phyloP scores from a whole-genome alignment of 1,140 invertebrate species.

The Propsilocerus akamusi region DNA sequence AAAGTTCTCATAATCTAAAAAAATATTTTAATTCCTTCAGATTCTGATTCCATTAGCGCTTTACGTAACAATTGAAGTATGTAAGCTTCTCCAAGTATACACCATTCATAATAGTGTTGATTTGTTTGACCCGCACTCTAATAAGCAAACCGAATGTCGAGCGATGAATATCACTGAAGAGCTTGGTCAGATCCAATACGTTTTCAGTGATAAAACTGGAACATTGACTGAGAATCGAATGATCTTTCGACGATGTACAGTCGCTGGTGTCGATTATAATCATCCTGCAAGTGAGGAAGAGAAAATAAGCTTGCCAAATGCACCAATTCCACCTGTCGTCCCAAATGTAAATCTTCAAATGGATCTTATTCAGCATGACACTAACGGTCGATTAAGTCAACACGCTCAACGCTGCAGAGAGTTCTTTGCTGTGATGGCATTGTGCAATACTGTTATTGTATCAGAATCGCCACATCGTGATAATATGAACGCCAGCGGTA shows the following conservation, averaged over 20 bases:
- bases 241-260: constrained; percentile 80
- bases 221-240: constrained; percentile 96
- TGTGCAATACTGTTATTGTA: constrained; percentile 95
- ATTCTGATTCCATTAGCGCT: constrained; percentile 94
- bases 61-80: constrained; percentile 93
- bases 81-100: constrained; percentile 89
- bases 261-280: constrained; percentile 77
- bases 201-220: constrained; percentile 96
- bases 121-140: constrained; percentile 63
- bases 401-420: constrained; percentile 49
- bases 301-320: constrained; percentile 26
- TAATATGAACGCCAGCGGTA: constrained; percentile 63
- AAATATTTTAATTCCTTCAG: constrained; percentile 28
- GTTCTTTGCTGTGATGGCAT: constrained; percentile 77
- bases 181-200: constrained; percentile 86
- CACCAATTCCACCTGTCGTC: constrained; percentile 33
- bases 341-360: constrained; percentile 46
- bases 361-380: constrained; percentile 29
- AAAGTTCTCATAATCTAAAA: too few species aligned
- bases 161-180: constrained; percentile 96
- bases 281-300: constrained; percentile 46
- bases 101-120: constrained; percentile 84
- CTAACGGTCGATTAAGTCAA: constrained; percentile 15
- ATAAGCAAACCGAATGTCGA: constrained; percentile 80
- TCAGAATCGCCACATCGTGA: constrained; percentile 76